phyloP scores from a whole-genome alignment of 1,140 invertebrate genomes.

The Drosophila asahinai region DNA sequence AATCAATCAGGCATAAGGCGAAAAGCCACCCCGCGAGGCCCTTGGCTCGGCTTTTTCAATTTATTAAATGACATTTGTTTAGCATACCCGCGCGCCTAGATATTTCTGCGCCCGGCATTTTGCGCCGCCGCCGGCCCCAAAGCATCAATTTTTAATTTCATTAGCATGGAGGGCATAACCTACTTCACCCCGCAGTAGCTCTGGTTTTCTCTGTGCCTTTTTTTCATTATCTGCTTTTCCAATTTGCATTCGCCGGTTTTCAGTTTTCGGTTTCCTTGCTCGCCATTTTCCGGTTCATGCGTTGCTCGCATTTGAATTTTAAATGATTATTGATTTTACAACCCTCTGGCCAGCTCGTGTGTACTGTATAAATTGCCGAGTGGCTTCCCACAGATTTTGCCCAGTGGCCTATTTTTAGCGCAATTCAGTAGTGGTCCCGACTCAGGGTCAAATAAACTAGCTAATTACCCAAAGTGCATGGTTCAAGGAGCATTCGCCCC shows the following conservation, averaged over 20 bases:
- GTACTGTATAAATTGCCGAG: constrained; percentile 12
- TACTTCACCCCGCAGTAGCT: constrained; percentile 15
- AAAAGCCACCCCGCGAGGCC: constrained; percentile 11
- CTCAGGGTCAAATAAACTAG: constrained; percentile 45
- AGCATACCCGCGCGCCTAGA: constrained; percentile 56
- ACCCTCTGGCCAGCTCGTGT: constrained; percentile 14
- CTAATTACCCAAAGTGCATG: constrained; percentile 52
- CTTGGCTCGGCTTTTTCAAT: constrained; percentile 62
- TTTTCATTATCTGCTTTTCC: constrained; percentile 82
- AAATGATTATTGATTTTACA: constrained; percentile 79
- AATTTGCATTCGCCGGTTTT: constrained; percentile 72
- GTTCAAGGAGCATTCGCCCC: constrained; percentile 12
- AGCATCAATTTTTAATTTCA: constrained; percentile 84
- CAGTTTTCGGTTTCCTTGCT: constrained; percentile 47
- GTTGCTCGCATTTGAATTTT: constrained; percentile 78
- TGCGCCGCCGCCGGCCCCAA: constrained; percentile 59
- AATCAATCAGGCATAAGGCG: constrained; percentile 73
- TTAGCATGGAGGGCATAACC: constrained; percentile 63
- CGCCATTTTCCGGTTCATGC: constrained; percentile 80
- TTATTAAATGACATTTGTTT: constrained; percentile 83
- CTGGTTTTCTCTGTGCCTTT: constrained; percentile 21
- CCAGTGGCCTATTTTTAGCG: constrained; percentile 39
- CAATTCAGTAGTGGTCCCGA: constrained; percentile 30
- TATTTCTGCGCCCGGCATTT: constrained; percentile 24
- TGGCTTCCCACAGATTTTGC: constrained; percentile 19